Conservation (phyloP, 2,797 vertebrate species). For the Centropyge bicolor region DNA sequence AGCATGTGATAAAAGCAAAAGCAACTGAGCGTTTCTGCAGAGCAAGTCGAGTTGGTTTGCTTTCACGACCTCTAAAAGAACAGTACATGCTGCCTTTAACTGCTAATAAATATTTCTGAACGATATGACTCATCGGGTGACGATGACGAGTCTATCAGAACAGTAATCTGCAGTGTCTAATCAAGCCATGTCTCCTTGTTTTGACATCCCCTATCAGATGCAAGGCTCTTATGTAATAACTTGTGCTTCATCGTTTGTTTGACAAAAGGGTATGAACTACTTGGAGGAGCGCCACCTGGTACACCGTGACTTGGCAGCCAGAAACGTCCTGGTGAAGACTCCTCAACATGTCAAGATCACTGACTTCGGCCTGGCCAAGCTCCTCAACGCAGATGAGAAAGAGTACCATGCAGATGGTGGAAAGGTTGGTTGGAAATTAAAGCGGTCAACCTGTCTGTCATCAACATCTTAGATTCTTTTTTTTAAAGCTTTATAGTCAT, state of each 20-base stretch:
- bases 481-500: not conserved
- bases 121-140: not conserved
- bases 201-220: not conserved
- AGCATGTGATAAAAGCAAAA: not conserved
- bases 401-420: slow-evolving; percentile 98
- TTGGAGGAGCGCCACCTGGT: slow-evolving; percentile 96
- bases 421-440: slow-evolving; percentile 85
- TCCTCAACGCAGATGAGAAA: slow-evolving; percentile 95
- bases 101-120: not conserved
- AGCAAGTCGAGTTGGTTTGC: slow-evolving; percentile 6
- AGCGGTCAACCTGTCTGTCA: not conserved
- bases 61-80: not conserved
- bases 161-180: slow-evolving; percentile 2
- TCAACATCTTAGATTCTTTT: not conserved
- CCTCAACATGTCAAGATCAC: slow-evolving; percentile 98
- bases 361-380: slow-evolving; percentile 96
- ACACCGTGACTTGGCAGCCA: slow-evolving; percentile 96
- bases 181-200: slow-evolving; percentile 9
- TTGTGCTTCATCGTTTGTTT: slow-evolving; percentile 49
- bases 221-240: slow-evolving; percentile 22
- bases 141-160: slow-evolving; percentile 3
- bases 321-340: slow-evolving; percentile 97
- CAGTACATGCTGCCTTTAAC: slow-evolving; percentile 10
- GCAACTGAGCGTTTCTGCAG: not conserved
- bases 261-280: slow-evolving; percentile 95